A percentile compares a stretch with the other conserved stretches of the same genome.
These are phyloP conservation scores for Parauchenoglanis punctatus DNA, from an alignment of 2,797 vertebrate species.

Conservation along the genomic window DNA sequence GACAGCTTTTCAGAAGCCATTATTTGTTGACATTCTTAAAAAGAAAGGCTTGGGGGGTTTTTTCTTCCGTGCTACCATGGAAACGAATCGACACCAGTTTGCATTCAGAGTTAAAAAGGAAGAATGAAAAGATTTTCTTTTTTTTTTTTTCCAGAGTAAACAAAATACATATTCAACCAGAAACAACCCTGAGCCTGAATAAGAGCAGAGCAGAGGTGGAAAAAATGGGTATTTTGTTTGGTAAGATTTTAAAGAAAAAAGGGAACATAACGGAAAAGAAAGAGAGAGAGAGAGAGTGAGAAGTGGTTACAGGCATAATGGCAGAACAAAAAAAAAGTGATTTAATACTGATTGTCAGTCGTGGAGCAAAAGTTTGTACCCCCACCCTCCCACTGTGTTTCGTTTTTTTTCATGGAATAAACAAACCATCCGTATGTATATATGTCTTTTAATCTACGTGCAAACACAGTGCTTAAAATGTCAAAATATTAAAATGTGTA, in stretches of 20 bases:
- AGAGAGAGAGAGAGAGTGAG: no score
- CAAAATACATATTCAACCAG: neutral
- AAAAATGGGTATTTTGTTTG: neutral
- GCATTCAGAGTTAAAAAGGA: neutral
- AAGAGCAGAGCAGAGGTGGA: neutral
- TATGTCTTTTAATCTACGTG: no score
- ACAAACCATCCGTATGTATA: neutral
- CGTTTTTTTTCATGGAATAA: neutral
- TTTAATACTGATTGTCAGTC: neutral
- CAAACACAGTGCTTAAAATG: neutral
- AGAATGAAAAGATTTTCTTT: neutral
- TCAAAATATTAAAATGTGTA: neutral
- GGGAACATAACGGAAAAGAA: no score
- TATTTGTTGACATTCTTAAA: neutral
- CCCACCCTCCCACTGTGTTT: neutral
- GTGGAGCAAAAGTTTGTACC: neutral
- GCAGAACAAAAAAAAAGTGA: neutral
- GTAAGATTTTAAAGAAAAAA: neutral
- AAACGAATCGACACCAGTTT: neutral
- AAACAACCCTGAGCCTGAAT: neutral
- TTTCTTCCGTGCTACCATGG: slow-evolving; percentile 30
- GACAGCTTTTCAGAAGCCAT: neutral
- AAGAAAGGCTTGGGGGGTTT: slow-evolving; percentile 44
- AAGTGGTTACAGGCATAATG: neutral
- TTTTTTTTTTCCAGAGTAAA: neutral